Percentiles rank a stretch among this genome's conserved stretches.
phyloP scores from a whole-genome alignment of 1,140 invertebrate genomes.

The Ephestia elutella region DNA sequence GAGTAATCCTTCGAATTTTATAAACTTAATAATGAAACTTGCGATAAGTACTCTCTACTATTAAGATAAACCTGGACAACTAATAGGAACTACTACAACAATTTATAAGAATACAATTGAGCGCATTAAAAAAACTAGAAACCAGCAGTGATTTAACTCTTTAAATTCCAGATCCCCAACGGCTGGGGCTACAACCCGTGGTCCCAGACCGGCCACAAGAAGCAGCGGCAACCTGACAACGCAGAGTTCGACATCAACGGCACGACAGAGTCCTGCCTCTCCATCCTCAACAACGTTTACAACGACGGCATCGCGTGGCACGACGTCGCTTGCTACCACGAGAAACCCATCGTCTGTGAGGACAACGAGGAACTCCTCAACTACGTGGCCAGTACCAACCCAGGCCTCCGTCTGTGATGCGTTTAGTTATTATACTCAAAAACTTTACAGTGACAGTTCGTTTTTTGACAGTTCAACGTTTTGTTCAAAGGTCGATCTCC shows the following conservation, averaged over 20 bases:
- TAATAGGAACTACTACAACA: too few relatives aligned
- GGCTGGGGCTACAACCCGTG: constrained; percentile 89
- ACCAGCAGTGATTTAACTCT: not conserved
- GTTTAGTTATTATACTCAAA: constrained; percentile 7
- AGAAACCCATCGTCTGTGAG: constrained; percentile 92
- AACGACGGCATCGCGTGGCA: constrained; percentile 94
- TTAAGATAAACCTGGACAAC: too few relatives aligned
- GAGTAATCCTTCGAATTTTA: too few relatives aligned
- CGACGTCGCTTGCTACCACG: constrained; percentile 94
- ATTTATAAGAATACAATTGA: too few relatives aligned
- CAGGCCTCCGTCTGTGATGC: constrained; percentile 81
- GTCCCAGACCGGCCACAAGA: constrained; percentile 92
- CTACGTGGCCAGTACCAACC: constrained; percentile 88
- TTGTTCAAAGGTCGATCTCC: not conserved
- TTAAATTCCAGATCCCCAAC: constrained; percentile 67
- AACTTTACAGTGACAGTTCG: constrained; percentile 6
- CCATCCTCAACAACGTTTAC: constrained; percentile 92
- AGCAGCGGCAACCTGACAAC: constrained; percentile 89
- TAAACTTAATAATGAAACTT: too few relatives aligned
- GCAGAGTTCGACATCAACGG: constrained; percentile 94
- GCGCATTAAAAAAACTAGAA: too few relatives aligned
- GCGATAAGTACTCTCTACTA: too few relatives aligned
- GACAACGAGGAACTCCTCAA: constrained; percentile 89
- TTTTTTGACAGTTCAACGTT: not conserved
- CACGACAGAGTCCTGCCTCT: constrained; percentile 89